Percentiles rank a stretch among this genome's conserved stretches.
phyloP scores from a whole-genome alignment of 2,113 vertebrate species.

The Muscicapa adusta region DNA sequence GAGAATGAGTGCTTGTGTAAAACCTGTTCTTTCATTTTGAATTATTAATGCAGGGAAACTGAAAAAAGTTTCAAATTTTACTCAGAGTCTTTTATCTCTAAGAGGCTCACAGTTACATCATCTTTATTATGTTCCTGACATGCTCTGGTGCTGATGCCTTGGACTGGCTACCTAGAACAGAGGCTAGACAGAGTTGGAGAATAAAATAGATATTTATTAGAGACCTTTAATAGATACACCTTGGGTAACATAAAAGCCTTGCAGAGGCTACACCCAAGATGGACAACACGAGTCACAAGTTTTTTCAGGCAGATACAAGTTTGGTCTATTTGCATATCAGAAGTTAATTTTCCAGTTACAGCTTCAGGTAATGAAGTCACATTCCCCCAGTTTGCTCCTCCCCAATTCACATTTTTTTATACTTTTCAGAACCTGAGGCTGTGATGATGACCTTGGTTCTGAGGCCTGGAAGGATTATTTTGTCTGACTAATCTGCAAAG shows the following conservation, averaged over 20 bases:
- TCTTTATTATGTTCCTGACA: background rate
- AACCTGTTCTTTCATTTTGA: background rate
- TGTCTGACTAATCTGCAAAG: background rate
- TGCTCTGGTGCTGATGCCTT: background rate
- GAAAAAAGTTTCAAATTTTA: background rate
- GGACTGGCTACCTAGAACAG: background rate
- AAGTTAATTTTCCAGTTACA: background rate
- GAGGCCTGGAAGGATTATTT: background rate
- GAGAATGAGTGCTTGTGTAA: background rate
- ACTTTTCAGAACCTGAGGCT: accelerated
- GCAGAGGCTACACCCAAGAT: background rate
- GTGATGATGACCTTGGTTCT: background rate
- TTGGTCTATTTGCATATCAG: background rate
- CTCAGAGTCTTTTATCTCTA: background rate
- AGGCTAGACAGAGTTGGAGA: background rate
- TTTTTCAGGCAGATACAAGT: background rate
- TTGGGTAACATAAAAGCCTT: background rate
- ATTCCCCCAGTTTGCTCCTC: background rate
- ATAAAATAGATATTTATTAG: background rate
- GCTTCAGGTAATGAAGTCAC: background rate
- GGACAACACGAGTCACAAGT: accelerated
- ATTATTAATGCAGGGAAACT: background rate
- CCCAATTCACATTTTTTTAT: too few species aligned
- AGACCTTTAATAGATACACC: background rate
- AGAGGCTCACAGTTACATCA: background rate